Percentiles rank a stretch among this genome's conserved stretches.
Conservation (phyloP, 1,140 invertebrate genomes). For the Leptinotarsa undecemlineata region DNA sequence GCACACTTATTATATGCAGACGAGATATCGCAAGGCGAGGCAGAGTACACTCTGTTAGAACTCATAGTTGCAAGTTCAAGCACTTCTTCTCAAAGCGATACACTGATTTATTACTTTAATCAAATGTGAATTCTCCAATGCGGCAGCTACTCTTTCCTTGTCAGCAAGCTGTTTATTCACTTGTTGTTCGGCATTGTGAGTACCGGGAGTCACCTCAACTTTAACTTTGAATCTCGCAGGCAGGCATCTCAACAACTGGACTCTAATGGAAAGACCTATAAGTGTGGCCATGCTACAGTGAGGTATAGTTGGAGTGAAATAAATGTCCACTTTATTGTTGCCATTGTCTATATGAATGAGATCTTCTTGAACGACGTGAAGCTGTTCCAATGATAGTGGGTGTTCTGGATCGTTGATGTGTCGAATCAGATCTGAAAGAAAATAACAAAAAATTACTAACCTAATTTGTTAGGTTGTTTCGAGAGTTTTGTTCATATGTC, state of each 20-base stretch:
- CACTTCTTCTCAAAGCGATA: slow-evolving; percentile 56
- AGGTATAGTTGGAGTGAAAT: slow-evolving; percentile 97
- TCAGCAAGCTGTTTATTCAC: slow-evolving; percentile 98
- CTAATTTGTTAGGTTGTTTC: too few species aligned
- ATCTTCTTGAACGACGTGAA: slow-evolving; percentile 90
- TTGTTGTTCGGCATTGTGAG: slow-evolving; percentile 87
- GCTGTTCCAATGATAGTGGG: slow-evolving; percentile 92
- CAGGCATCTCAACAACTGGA: slow-evolving; percentile 86
- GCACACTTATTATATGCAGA: slow-evolving; percentile 37
- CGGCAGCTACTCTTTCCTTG: slow-evolving; percentile 97
- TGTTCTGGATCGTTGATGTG: slow-evolving; percentile 98
- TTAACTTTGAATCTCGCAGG: slow-evolving; percentile 87
- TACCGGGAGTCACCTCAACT: slow-evolving; percentile 89
- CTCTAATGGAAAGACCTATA: slow-evolving; percentile 86
- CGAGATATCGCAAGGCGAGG: slow-evolving; percentile 24
- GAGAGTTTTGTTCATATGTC: too few species aligned
- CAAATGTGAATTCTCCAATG: slow-evolving; percentile 90
- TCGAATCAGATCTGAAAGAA: slow-evolving; percentile 79
- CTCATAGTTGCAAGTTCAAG: slow-evolving; percentile 27
- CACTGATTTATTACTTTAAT: slow-evolving; percentile 95
- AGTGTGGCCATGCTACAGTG: slow-evolving; percentile 99
- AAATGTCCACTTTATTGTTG: slow-evolving; percentile 72
- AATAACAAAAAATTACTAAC: neutral
- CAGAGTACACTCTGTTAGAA: slow-evolving; percentile 12
- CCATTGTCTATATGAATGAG: slow-evolving; percentile 77